Evolutionary conservation across 2,888 invertebrate genomes (phyloP), one percentile per base, ranked within the genome.

Genomic region (Hofmannophila pseudospretella): DNA sequence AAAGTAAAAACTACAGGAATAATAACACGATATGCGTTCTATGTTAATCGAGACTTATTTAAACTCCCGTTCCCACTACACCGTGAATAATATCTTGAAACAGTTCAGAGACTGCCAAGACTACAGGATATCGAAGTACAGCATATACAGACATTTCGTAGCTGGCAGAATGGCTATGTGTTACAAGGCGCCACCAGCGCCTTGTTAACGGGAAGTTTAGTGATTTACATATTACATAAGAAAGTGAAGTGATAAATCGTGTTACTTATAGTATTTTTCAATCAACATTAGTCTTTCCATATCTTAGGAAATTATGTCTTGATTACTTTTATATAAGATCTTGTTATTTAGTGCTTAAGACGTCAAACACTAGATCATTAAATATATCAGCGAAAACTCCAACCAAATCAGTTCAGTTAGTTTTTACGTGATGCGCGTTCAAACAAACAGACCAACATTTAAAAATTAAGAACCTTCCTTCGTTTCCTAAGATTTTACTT

Each of bases 181-280:
- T 11, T 12, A 27, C 12, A 3, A 73, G 73, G 37, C 78, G 84
- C 84, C 84, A 59, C 82, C 41, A 63, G 81, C 12, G 78, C 81
- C 0, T 38, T 84, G n/a, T 48, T 85, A 10, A 77, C 82, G 1
- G 77, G 84, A 1, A 68, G 79, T 34, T 34, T 85, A 22, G 42
- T 81, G 32, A 26, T 84, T 22, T 70, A 64, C 28, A 45, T 74
- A 7, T 34, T 84, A 3, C 77, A 79, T 46, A 74, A 55, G 36
- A 71, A 67, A 48, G 42, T 75, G 9, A 65, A 73, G 47, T 49
- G 51, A 48, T 51, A 44, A 48, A 13, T 29, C 32, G 28, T 22
- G 22, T 27, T n/a, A n/a, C n/a, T n/a, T n/a, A n/a, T n/a, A n/a
- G n/a, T n/a, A n/a, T n/a, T n/a, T n/a, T n/a, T n/a, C n/a, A n/a